A percentile compares a stretch with the other conserved stretches of the same genome.
Conservation (phyloP, 2,113 vertebrate species). For the Condylura cristata region DNA sequence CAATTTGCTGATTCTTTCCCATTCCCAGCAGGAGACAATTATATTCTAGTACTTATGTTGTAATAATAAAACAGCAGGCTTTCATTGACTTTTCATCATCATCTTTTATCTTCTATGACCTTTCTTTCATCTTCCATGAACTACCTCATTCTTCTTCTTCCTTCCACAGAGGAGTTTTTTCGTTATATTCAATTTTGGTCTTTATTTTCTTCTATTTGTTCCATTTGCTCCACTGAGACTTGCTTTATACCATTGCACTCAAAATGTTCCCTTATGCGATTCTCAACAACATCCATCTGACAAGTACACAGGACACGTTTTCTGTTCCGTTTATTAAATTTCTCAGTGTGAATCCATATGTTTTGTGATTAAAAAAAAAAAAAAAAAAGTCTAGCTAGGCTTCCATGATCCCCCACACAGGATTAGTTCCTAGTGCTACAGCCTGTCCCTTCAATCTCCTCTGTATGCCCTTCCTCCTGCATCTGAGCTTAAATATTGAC, state of each 20-base stretch:
- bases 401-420: neutral
- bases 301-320: neutral
- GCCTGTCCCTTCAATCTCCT: neutral
- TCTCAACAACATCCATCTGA: neutral
- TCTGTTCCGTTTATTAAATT: neutral
- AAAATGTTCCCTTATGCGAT: neutral
- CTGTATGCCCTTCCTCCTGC: neutral
- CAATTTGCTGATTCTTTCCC: neutral
- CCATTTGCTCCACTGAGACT: neutral
- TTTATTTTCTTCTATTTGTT: neutral
- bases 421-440: neutral
- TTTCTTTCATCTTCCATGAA: neutral
- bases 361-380: neutral
- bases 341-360: neutral
- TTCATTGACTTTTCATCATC: neutral
- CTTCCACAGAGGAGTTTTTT: neutral
- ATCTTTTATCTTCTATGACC: neutral
- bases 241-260: neutral
- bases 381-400: no score
- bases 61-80: neutral
- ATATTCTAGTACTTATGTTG: neutral
- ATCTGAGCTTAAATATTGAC: neutral
- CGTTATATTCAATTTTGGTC: neutral
- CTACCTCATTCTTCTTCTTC: neutral
- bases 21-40: neutral